Evolutionary conservation across 2,797 vertebrate species (phyloP).

Genomic region (Sus cebifrons): DNA sequence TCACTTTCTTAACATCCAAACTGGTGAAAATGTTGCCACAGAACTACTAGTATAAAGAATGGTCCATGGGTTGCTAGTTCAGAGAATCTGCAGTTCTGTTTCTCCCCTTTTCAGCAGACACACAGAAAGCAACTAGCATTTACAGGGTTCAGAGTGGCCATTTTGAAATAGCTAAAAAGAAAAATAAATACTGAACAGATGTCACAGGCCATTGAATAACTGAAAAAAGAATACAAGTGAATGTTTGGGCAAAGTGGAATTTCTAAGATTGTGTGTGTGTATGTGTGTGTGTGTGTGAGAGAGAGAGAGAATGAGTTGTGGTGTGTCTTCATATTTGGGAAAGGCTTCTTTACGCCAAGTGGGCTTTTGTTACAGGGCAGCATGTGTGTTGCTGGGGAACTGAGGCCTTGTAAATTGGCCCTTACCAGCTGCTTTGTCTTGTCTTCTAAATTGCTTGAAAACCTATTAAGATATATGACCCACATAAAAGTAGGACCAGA

Average conservation of each 20-base stretch:
- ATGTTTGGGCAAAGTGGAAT: neutral
- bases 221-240: neutral
- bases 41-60: constrained; percentile 16
- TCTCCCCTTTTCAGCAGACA: neutral
- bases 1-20: neutral
- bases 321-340: neutral
- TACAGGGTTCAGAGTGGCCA: constrained; percentile 27
- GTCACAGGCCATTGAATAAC: neutral
- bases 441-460: constrained; percentile 87
- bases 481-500: constrained; percentile 85
- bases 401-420: constrained; percentile 84
- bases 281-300: neutral
- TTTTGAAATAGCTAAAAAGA: constrained; percentile 72
- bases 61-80: neutral
- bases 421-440: constrained; percentile 88
- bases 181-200: constrained; percentile 48
- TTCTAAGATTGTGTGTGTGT: neutral
- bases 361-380: constrained; percentile 71
- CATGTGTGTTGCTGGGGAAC: constrained; percentile 53
- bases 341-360: constrained; percentile 7
- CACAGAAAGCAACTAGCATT: neutral
- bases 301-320: too few relatives aligned
- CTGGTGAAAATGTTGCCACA: constrained; percentile 6
- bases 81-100: neutral
- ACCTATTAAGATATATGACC: constrained; percentile 88